A percentile compares a stretch with the other conserved stretches of the same genome.
Conservation (phyloP, 2,888 invertebrate genomes). For the Dascillus cervinus region DNA sequence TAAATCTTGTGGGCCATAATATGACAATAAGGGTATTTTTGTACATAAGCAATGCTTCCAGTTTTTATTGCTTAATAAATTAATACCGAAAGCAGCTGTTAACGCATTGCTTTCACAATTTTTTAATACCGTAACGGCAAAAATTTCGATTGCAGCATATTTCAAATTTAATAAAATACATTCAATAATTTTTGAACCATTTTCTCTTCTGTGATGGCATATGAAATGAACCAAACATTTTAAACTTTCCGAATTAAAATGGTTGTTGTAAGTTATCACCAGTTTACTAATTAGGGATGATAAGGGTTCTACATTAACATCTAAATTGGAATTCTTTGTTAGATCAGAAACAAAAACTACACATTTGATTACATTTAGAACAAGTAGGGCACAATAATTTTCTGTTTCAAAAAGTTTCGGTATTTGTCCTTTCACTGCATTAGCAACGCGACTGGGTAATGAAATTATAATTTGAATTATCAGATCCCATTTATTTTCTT, state of each 20-base stretch:
- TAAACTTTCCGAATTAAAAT: slow-evolving; percentile 43
- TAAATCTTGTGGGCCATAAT: slow-evolving; percentile 43
- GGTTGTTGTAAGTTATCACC: slow-evolving; percentile 49
- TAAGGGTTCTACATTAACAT: slow-evolving; percentile 25
- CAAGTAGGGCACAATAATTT: slow-evolving; percentile 51
- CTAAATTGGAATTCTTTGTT: slow-evolving; percentile 33
- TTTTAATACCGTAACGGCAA: slow-evolving; percentile 51
- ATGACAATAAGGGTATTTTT: slow-evolving; percentile 53
- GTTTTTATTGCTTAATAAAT: slow-evolving; percentile 44
- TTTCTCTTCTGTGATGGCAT: slow-evolving; percentile 1
- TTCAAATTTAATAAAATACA: slow-evolving; percentile 49
- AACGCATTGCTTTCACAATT: slow-evolving; percentile 43
- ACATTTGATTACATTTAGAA: slow-evolving; percentile 53
- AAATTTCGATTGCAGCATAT: slow-evolving; percentile 50
- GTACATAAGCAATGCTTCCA: slow-evolving; percentile 62
- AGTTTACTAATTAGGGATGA: slow-evolving; percentile 52
- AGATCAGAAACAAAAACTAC: slow-evolving; percentile 52
- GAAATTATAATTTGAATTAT: slow-evolving; percentile 57
- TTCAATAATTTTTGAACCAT: slow-evolving; percentile 39
- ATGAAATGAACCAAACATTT: slow-evolving; percentile 43
- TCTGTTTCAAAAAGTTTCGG: slow-evolving; percentile 52
- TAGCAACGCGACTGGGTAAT: slow-evolving; percentile 64
- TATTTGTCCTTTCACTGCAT: slow-evolving; percentile 50
- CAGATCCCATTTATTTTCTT: slow-evolving; percentile 41
- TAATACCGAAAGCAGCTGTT: slow-evolving; percentile 46